phyloP scores from a whole-genome alignment of 1,140 invertebrate genomes.

The Tetramorium simillimum region DNA sequence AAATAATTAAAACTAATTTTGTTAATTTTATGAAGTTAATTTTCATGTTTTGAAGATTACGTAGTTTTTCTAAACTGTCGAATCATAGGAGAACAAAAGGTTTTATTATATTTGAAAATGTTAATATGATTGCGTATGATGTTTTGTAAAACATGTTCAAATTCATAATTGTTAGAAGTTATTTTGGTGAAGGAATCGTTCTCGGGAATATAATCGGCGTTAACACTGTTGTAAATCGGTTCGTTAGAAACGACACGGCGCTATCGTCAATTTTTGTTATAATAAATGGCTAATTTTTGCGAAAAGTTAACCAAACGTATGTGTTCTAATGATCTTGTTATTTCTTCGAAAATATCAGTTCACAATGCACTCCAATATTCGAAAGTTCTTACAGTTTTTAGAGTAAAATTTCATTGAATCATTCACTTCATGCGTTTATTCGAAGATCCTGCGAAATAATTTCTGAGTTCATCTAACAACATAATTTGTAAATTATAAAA shows the following conservation, averaged over 20 bases:
- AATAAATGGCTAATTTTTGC: conserved; percentile 67
- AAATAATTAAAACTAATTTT: conserved; percentile 9
- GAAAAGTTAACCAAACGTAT: conserved; percentile 65
- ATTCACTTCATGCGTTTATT: not conserved
- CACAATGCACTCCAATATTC: conserved; percentile 24
- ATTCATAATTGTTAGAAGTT: conserved; percentile 44
- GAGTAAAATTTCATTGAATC: not conserved
- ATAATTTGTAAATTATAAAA: not conserved
- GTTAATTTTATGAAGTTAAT: not conserved
- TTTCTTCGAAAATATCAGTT: not conserved
- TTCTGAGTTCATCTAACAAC: not conserved
- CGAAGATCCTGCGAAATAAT: not conserved
- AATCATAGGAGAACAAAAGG: not conserved
- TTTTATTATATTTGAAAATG: not conserved
- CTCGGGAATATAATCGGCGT: conserved; percentile 34
- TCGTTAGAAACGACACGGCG: not conserved
- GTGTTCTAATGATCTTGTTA: conserved; percentile 59
- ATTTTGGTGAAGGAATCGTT: not conserved
- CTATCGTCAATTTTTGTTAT: conserved; percentile 48
- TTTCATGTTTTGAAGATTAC: not conserved
- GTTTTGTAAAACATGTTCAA: conserved; percentile 24
- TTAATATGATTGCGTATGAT: not conserved
- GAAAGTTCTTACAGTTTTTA: not conserved
- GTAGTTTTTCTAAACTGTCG: not conserved
- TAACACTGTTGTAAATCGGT: conserved; percentile 51